Conservation (phyloP, 2,113 vertebrate species). For the Sinocyclocheilus anshuiensis region DNA sequence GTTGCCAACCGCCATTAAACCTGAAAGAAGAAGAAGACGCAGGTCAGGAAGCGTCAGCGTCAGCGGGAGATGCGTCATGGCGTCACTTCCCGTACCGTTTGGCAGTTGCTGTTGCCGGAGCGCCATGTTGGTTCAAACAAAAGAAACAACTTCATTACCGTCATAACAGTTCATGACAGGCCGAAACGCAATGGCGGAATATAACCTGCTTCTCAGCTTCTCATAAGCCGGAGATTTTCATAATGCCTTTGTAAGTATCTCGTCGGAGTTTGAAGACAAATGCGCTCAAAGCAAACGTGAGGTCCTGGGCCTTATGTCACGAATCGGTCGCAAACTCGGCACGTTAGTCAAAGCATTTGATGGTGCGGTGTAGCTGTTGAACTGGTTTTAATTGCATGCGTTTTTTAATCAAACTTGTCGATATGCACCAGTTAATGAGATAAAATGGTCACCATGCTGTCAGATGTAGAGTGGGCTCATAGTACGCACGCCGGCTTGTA, state of each 20-base stretch:
- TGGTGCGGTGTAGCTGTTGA: background rate
- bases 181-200: background rate
- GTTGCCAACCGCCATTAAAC: no score
- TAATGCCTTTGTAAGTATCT: slow-evolving; percentile 66
- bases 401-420: background rate
- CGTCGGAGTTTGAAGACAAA: background rate
- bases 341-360: background rate
- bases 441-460: no score
- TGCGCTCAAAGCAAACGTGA: background rate
- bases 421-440: background rate
- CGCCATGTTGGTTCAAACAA: slow-evolving; percentile 58
- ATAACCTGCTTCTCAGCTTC: background rate
- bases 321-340: background rate
- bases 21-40: no score
- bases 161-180: background rate
- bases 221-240: slow-evolving; percentile 39
- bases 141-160: slow-evolving; percentile 38
- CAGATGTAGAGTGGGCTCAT: background rate
- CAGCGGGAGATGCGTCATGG: background rate
- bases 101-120: slow-evolving; percentile 1
- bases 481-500: background rate
- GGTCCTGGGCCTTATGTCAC: slow-evolving; percentile 14
- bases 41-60: background rate
- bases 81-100: slow-evolving; percentile 17
- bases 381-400: background rate